Conservation (phyloP, 2,113 vertebrate genomes). For the Coturnix japonica region DNA sequence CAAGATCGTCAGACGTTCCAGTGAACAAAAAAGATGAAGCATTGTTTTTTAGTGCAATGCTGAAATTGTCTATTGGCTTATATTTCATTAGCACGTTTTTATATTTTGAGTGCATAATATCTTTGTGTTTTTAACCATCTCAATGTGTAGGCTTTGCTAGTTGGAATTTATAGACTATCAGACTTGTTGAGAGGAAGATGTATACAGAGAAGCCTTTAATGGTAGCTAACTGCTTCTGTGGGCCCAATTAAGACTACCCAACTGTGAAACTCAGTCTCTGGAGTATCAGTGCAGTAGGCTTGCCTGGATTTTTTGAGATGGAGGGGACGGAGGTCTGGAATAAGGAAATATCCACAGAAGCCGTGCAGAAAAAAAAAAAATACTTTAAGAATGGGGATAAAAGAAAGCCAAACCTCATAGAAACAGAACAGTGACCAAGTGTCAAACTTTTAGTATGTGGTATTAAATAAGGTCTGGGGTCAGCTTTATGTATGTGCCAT, state of each 20-base stretch:
- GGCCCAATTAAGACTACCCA: conserved; percentile 66
- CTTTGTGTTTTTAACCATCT: conserved; percentile 31
- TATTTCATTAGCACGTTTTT: conserved; percentile 6
- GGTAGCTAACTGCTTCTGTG: conserved; percentile 59
- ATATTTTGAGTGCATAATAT: not conserved
- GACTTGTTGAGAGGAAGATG: conserved; percentile 47
- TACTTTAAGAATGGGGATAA: not conserved
- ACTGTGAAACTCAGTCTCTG: conserved; percentile 35
- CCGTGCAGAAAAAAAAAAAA: not conserved
- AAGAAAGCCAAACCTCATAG: not conserved
- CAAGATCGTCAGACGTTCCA: not conserved
- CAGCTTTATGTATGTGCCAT: conserved; percentile 36
- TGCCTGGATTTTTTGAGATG: conserved; percentile 9
- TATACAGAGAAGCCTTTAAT: conserved; percentile 59
- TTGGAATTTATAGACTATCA: not conserved
- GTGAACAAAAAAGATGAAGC: not conserved
- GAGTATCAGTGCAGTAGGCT: not conserved
- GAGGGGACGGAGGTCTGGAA: not conserved
- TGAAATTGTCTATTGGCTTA: not conserved
- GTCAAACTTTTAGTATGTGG: conserved; percentile 9
- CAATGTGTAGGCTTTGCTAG: not conserved
- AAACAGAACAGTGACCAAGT: not conserved
- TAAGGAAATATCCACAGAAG: not conserved
- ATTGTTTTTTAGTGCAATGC: not conserved
- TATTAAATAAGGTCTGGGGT: conserved; percentile 24